These are phyloP conservation scores for Mustela nigripes DNA, from an alignment of 2,113 vertebrate genomes.

Conservation along the genomic window DNA sequence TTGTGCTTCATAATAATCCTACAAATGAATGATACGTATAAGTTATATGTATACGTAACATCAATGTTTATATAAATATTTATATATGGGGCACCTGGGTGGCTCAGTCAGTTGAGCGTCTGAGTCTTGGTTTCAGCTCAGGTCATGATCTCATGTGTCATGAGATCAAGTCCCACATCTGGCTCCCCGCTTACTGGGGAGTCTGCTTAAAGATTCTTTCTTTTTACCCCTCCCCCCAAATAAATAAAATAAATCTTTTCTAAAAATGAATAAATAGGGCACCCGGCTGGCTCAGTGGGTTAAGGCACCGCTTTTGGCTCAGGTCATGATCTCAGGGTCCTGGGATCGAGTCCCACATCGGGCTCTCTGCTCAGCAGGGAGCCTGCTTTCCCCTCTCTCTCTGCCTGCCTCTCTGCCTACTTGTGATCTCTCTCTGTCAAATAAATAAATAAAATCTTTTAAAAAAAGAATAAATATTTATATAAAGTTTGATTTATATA, in stretches of 20 bases:
- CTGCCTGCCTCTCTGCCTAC: too few species aligned
- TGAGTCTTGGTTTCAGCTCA: not conserved
- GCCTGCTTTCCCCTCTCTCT: too few species aligned
- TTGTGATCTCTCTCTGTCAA: not conserved
- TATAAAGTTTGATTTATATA: not conserved
- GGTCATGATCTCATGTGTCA: not conserved
- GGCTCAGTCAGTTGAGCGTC: not conserved
- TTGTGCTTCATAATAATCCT: not conserved
- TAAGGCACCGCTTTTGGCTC: too few species aligned
- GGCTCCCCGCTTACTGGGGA: not conserved
- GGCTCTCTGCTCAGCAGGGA: too few species aligned
- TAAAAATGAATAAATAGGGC: not conserved
- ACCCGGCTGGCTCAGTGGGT: too few species aligned
- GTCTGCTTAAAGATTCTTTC: not conserved
- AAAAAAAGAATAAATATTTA: not conserved
- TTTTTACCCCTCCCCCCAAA: not conserved
- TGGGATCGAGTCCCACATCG: too few species aligned
- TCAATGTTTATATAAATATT: not conserved
- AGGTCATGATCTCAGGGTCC: too few species aligned
- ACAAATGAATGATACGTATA: not conserved
- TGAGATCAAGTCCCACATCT: not conserved
- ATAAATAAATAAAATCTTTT: not conserved
- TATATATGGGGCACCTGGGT: not conserved
- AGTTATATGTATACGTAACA: not conserved
- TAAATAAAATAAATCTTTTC: not conserved